phyloP scores from a whole-genome alignment of 2,113 vertebrate species.

The Pandion haliaetus region DNA sequence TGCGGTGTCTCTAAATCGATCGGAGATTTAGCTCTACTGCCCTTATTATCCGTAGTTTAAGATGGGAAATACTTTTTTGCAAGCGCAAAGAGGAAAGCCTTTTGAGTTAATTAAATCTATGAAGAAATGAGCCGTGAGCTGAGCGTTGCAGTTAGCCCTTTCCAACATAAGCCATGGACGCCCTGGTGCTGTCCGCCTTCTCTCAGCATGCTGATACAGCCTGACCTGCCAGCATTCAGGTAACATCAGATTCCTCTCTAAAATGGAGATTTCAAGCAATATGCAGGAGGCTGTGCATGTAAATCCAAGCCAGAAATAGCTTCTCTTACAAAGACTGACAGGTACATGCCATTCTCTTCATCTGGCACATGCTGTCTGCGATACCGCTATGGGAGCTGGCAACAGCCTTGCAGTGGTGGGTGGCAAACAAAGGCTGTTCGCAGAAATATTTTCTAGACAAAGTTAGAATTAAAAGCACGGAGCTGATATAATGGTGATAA shows the following conservation, averaged over 20 bases:
- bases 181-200: background rate
- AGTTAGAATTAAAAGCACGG: background rate
- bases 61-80: slow-evolving; percentile 48
- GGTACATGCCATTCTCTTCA: background rate
- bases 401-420: background rate
- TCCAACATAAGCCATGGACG: background rate
- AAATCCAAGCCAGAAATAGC: slow-evolving; percentile 7
- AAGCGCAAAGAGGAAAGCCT: slow-evolving; percentile 29
- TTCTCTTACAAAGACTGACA: background rate
- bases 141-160: background rate
- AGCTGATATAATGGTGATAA: background rate
- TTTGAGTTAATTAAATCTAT: slow-evolving; percentile 45
- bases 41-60: slow-evolving; percentile 28
- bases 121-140: slow-evolving; percentile 45
- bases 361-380: background rate
- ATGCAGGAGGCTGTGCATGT: background rate
- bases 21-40: background rate
- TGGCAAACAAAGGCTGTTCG: slow-evolving; percentile 7
- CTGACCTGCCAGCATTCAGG: slow-evolving; percentile 18
- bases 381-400: background rate
- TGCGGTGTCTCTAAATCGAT: background rate
- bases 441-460: background rate
- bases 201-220: background rate
- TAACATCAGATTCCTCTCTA: background rate
- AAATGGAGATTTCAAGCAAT: slow-evolving; percentile 18